Conservation (phyloP, 2,797 vertebrate genomes). For the Chelon auratus region DNA sequence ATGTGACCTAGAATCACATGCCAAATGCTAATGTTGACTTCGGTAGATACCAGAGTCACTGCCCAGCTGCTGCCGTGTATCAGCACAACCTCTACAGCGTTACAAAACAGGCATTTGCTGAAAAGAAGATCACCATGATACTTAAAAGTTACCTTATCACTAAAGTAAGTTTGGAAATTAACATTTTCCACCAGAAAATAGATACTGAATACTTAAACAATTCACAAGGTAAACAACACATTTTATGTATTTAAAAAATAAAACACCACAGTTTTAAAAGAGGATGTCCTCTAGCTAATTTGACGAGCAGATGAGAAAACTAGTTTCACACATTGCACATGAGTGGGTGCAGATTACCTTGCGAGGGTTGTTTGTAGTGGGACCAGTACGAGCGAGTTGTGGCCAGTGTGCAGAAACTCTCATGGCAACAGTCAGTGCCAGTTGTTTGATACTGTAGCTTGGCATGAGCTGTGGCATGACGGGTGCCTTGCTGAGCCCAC, state of each 20-base stretch:
- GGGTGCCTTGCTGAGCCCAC: constrained; percentile 67
- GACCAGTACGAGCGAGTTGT: constrained; percentile 14
- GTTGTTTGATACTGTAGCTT: constrained; percentile 74
- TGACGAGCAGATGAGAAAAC: constrained; percentile 39
- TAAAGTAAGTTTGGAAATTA: background rate
- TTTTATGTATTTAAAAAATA: background rate
- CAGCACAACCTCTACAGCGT: constrained; percentile 25
- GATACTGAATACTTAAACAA: too few relatives aligned
- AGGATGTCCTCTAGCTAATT: constrained; percentile 4
- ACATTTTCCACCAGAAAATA: background rate
- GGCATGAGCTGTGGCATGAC: constrained; percentile 63
- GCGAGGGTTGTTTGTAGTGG: constrained; percentile 28
- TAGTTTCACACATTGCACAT: constrained; percentile 27
- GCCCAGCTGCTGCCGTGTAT: constrained; percentile 36
- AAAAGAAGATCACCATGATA: constrained; percentile 13
- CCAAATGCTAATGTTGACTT: constrained; percentile 53
- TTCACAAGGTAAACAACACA: background rate
- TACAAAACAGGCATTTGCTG: constrained; percentile 17
- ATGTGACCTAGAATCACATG: constrained; percentile 55
- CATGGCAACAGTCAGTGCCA: constrained; percentile 62
- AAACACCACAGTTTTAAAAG: background rate
- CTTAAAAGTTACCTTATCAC: background rate
- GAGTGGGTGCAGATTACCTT: constrained; percentile 57
- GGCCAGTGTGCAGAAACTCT: constrained; percentile 54
- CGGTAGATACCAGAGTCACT: constrained; percentile 36